Evolutionary conservation across 2,888 invertebrate species (phyloP), one percentile per base, ranked within the genome.

Genomic region (Erynnis tages): DNA sequence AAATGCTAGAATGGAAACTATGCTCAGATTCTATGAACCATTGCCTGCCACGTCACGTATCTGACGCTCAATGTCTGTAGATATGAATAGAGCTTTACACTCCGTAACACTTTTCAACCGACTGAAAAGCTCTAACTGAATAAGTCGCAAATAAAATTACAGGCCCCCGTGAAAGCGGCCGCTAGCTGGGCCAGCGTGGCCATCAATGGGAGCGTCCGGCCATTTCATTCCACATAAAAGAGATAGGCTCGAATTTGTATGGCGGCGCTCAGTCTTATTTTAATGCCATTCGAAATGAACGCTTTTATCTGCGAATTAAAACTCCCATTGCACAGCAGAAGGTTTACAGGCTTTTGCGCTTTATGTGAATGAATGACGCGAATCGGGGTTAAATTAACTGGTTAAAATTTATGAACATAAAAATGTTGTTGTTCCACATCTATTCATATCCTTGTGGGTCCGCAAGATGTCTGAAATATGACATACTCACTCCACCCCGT

Each of bases 141-240:
- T 62, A 56, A 58, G 56, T 56, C 58, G 56, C 60, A 60, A 62
- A 59, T 62, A 60, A 60, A 62, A 57, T 59, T 56, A 57, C 56
- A 56, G 46, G 49, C 41, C 37, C 49, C 47, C 10, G 13, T 55
- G 57, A 54, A 55, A 55, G 55, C 49, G 17, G 17, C 16, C 35
- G 35, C 3, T 11, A n/a, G 34, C 32, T 34, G 34, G 14, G 17
- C 46, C 16, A n/a, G 10, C 16, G 34, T 4, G 13, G 23, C 16
- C 48, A 30, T 37, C 55, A 41, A 46, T 54, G 60, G 55, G 58
- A 45, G 58, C 54, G 57, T 50, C 52, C 57, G 54, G 43, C 54
- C 55, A 54, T 55, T 57, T 59, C 55, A 57, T 57, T 57, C 30
- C 32, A 13, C 48, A 49, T 49, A 41, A 49, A 49, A 49, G 40